Evolutionary conservation across 2,797 vertebrate species (phyloP).

Genomic region (Chaenodraco wilsoni): DNA sequence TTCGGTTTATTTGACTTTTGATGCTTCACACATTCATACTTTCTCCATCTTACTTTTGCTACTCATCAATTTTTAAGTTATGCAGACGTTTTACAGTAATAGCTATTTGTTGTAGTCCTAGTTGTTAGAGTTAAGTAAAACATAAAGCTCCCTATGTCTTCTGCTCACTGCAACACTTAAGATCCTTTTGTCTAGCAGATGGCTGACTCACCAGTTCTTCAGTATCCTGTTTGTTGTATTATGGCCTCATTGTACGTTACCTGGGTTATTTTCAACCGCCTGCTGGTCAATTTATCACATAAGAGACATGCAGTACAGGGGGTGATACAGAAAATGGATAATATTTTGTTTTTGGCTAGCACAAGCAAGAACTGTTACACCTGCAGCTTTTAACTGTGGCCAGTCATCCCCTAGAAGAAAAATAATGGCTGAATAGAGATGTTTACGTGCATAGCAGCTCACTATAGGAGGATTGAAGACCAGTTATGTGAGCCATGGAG

Average conservation of each 20-base stretch:
- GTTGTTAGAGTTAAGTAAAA: slow-evolving; percentile 9
- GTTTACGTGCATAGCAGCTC: slow-evolving; percentile 26
- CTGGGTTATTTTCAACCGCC: slow-evolving; percentile 28
- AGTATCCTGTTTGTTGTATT: slow-evolving; percentile 22
- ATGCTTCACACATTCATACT: neutral
- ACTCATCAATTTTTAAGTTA: slow-evolving; percentile 10
- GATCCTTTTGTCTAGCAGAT: slow-evolving; percentile 21
- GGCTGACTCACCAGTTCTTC: slow-evolving; percentile 32
- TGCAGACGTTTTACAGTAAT: neutral
- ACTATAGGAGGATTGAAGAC: slow-evolving; percentile 18
- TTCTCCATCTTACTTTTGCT: slow-evolving; percentile 1
- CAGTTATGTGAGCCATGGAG: slow-evolving; percentile 16
- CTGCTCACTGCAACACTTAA: slow-evolving; percentile 26
- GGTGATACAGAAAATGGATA: slow-evolving; percentile 1
- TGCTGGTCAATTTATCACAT: slow-evolving; percentile 16
- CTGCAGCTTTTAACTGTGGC: slow-evolving; percentile 14
- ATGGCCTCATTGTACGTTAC: slow-evolving; percentile 27
- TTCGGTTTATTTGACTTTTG: slow-evolving; percentile 10
- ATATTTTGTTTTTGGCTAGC: slow-evolving; percentile 8
- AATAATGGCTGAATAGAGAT: slow-evolving; percentile 27
- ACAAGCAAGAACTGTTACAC: slow-evolving; percentile 9
- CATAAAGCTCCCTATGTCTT: slow-evolving; percentile 8
- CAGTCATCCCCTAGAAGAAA: slow-evolving; percentile 22
- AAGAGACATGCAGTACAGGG: neutral
- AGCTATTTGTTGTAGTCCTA: neutral